Evolutionary conservation across 2,797 vertebrate genomes (phyloP), one percentile per base, ranked within the genome.

Genomic region (Sebastes glaucus): DNA sequence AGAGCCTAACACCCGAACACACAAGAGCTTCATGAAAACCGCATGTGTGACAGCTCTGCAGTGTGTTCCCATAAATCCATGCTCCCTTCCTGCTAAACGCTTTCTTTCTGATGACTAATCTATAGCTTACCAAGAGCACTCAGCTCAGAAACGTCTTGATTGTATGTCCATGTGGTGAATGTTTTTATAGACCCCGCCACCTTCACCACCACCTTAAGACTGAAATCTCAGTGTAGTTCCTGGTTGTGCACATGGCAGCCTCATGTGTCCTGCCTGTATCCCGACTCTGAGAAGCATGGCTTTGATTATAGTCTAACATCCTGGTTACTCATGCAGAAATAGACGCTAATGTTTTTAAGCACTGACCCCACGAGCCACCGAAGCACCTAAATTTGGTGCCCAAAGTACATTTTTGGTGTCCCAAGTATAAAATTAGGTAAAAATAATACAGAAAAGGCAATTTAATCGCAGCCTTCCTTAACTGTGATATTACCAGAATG

Each of bases 91-190:
- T 92, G 85, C 53, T 77, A 88, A 92, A 88, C 49, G 42, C 68
- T 88, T 85, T 87, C 78, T 87, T 89, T 93, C 88, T 32, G 84
- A 93, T 89, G 89, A 87, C 88, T 92, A 89, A 92, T 94, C 90
- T 89, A 67, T 83, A 93, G 88, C 87, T 91, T 90, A 81, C 74
- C 82, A 67, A 88, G 83, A 86, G 82, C 75, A 78, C 79, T 79
- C 73, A 32, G 69, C 69, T 77, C 85, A 69, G 80, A 84, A 88
- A 70, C 57, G 33, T 91, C 84, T 85, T 85, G 46, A 85, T 80
- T 87, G 60, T 82, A 76, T 68, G 78, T 86, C 87, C 91, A 87
- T 84, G 79, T 92, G 92, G 82, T 83, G 67, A 81, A 84, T 76
- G 87, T 90, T 89, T 91, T 86, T 83, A 87, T 87, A 83, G 75